Conservation (phyloP, 2,888 invertebrate species). For the Lydus trimaculatus region DNA sequence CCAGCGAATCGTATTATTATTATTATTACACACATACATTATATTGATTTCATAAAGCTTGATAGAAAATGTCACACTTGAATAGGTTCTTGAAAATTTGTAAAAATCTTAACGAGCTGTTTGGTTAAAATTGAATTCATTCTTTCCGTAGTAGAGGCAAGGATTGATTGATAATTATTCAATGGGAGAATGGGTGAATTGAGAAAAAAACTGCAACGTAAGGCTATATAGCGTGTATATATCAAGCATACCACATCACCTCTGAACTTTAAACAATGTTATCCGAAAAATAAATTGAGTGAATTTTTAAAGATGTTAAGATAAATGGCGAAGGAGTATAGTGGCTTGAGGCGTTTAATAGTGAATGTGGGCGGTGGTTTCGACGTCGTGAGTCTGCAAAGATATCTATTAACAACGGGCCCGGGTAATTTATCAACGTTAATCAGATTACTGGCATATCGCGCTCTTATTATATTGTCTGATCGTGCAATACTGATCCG, state of each 20-base stretch:
- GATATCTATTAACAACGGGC: slow-evolving; percentile 57
- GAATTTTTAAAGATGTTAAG: slow-evolving; percentile 37
- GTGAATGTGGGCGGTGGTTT: slow-evolving; percentile 44
- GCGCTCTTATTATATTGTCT: slow-evolving; percentile 52
- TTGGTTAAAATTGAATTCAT: background rate
- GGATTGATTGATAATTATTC: slow-evolving; percentile 1
- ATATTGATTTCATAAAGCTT: slow-evolving; percentile 20
- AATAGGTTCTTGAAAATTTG: background rate
- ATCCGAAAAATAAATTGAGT: slow-evolving; percentile 39
- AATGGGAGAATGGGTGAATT: background rate
- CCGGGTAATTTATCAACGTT: slow-evolving; percentile 57
- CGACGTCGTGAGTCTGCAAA: slow-evolving; percentile 53
- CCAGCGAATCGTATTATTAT: slow-evolving; percentile 11
- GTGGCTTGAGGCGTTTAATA: slow-evolving; percentile 38
- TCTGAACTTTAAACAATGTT: slow-evolving; percentile 35
- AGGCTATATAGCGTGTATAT: background rate
- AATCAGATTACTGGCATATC: slow-evolving; percentile 56
- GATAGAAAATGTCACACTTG: background rate
- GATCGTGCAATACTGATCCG: slow-evolving; percentile 53
- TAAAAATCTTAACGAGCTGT: background rate
- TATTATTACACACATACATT: background rate
- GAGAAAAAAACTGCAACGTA: background rate
- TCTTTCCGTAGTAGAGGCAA: background rate
- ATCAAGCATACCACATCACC: slow-evolving; percentile 18
- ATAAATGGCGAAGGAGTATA: slow-evolving; percentile 33